Percentiles rank a stretch among this genome's conserved stretches.
Conservation (phyloP, 1,140 invertebrate genomes). For the Dinoponera quadriceps region DNA sequence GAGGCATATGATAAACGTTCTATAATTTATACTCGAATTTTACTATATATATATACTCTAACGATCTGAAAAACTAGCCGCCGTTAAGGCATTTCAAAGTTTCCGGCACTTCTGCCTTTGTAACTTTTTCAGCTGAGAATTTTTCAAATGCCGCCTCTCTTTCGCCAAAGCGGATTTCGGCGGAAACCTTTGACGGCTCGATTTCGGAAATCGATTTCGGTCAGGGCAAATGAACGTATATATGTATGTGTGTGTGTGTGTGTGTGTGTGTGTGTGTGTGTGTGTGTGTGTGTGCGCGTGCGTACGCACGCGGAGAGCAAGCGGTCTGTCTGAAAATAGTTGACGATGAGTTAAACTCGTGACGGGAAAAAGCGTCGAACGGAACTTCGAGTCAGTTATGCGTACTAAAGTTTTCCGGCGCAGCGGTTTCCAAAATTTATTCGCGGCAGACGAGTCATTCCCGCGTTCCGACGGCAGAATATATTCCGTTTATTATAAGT, state of each 20-base stretch:
- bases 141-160: conserved; percentile 23
- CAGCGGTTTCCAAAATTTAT: conserved; percentile 66
- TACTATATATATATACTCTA: not conserved
- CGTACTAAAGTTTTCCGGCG: conserved; percentile 52
- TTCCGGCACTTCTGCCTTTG: conserved; percentile 19
- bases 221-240: not conserved
- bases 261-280: not conserved
- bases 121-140: conserved; percentile 28
- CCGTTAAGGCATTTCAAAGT: conserved; percentile 31
- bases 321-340: conserved; percentile 48
- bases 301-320: not conserved
- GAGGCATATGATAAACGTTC: not conserved
- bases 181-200: conserved; percentile 37
- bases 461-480: conserved; percentile 54
- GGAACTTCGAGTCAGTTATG: conserved; percentile 55
- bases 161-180: conserved; percentile 15
- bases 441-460: conserved; percentile 26
- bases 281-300: not conserved
- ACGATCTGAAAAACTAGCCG: not conserved
- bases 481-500: conserved; percentile 65
- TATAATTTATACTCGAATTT: not conserved
- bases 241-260: not conserved
- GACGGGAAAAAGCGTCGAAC: conserved; percentile 55
- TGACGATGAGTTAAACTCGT: conserved; percentile 44
- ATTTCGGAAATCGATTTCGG: conserved; percentile 54